Conservation (phyloP, 2,888 invertebrate genomes). For the Cancer borealis region DNA sequence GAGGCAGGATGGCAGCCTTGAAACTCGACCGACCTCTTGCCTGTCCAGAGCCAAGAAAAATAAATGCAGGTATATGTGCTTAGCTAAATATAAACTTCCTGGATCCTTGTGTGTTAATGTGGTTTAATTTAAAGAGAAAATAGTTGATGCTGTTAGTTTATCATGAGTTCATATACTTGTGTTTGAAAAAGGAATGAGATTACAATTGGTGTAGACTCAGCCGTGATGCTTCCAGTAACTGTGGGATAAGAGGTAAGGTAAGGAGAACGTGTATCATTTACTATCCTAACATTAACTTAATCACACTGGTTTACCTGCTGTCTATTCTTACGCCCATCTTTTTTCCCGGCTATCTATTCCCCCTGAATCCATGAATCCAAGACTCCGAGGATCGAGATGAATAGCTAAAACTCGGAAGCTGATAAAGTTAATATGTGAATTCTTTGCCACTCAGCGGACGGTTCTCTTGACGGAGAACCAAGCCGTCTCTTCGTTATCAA, state of each 20-base stretch:
- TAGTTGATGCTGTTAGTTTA: background rate
- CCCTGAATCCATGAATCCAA: background rate
- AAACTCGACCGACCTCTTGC: background rate
- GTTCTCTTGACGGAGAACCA: background rate
- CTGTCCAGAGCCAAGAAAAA: background rate
- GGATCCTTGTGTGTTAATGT: background rate
- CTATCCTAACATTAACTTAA: background rate
- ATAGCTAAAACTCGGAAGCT: background rate
- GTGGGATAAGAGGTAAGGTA: background rate
- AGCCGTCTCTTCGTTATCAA: conserved; percentile 9
- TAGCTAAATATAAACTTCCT: background rate
- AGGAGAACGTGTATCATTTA: background rate
- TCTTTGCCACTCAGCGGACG: background rate
- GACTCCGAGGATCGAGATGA: background rate
- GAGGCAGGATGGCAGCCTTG: background rate
- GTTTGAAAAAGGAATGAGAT: background rate
- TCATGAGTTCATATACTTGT: background rate
- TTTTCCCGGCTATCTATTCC: background rate
- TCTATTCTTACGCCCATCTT: background rate
- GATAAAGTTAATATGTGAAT: background rate
- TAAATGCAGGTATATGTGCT: background rate
- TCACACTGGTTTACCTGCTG: background rate
- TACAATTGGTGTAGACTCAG: background rate
- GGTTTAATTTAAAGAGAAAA: background rate
- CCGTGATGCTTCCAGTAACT: background rate